Conservation (phyloP, 2,888 invertebrate species). For the Temnothorax ravouxi region DNA sequence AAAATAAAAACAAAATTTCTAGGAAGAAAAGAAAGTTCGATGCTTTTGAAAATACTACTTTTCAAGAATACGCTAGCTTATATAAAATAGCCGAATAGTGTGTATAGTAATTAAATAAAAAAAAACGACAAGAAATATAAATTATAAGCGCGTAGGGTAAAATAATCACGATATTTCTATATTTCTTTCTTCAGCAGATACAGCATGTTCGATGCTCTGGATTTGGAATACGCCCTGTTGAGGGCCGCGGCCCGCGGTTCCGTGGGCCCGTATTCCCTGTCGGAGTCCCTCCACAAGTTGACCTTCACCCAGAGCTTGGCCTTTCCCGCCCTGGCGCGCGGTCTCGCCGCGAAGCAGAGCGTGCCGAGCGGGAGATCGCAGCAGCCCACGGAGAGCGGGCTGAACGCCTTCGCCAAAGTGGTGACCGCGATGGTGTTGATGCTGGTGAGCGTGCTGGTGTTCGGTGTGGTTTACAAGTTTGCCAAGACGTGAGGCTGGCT, state of each 20-base stretch:
- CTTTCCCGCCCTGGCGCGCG: conserved; percentile 91
- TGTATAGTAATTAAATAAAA: neutral
- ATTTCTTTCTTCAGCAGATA: conserved; percentile 85
- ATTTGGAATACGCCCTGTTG: conserved; percentile 90
- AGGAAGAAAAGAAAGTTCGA: neutral
- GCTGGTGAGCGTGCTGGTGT: conserved; percentile 91
- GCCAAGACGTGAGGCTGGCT: conserved; percentile 93
- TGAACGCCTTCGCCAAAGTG: conserved; percentile 91
- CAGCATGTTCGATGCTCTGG: conserved; percentile 91
- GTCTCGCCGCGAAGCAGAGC: conserved; percentile 89
- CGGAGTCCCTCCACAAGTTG: conserved; percentile 91
- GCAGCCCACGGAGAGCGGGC: conserved; percentile 89
- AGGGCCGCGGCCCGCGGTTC: conserved; percentile 91
- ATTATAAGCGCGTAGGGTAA: neutral
- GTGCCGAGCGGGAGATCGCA: conserved; percentile 88
- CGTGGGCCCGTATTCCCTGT: conserved; percentile 91
- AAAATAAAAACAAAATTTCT: neutral
- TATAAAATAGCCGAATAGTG: neutral
- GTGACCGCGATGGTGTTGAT: conserved; percentile 91
- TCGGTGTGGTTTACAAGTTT: conserved; percentile 91
- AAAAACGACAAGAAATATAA: neutral
- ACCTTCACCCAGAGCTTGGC: conserved; percentile 92
- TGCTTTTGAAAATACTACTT: neutral
- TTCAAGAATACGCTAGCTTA: neutral
- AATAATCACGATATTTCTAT: neutral